A percentile compares a stretch with the other conserved stretches of the same genome.
Conservation (phyloP, 2,797 vertebrate genomes). For the Phrynocephalus vlangalii region DNA sequence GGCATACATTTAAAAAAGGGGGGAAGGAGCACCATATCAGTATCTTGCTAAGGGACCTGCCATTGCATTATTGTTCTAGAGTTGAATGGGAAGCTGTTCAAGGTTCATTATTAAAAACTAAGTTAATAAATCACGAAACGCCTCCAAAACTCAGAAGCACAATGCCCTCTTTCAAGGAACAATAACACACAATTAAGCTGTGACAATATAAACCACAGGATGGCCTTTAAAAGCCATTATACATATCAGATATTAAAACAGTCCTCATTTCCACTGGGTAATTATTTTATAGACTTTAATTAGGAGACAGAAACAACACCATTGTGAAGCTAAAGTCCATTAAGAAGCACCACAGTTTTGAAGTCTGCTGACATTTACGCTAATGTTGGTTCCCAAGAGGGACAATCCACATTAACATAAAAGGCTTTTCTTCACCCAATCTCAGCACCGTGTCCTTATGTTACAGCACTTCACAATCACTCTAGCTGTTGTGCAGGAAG, state of each 20-base stretch:
- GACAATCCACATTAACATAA: neutral
- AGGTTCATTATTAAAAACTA: constrained; percentile 40
- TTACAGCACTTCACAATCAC: neutral
- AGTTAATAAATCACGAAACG: constrained; percentile 37
- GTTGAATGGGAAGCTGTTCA: constrained; percentile 15
- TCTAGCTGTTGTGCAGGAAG: neutral
- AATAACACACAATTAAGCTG: constrained; percentile 35
- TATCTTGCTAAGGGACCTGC: constrained; percentile 28
- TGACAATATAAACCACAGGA: constrained; percentile 10
- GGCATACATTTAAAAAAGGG: neutral
- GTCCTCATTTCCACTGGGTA: constrained; percentile 20
- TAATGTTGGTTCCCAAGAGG: constrained; percentile 15
- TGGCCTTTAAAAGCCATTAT: constrained; percentile 41
- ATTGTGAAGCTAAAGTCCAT: constrained; percentile 33
- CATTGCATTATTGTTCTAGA: constrained; percentile 10
- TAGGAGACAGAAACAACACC: neutral
- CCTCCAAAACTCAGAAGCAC: constrained; percentile 20
- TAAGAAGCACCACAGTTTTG: constrained; percentile 25
- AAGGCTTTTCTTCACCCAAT: neutral
- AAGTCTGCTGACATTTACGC: constrained; percentile 12
- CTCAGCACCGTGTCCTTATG: neutral
- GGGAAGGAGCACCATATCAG: neutral
- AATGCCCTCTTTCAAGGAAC: constrained; percentile 4
- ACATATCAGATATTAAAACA: constrained; percentile 24
- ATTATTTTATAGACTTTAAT: constrained; percentile 42